Base-by-base conservation (phyloP, 2,888 invertebrate genomes). In the Stenoptilia bipunctidactyla region DNA sequence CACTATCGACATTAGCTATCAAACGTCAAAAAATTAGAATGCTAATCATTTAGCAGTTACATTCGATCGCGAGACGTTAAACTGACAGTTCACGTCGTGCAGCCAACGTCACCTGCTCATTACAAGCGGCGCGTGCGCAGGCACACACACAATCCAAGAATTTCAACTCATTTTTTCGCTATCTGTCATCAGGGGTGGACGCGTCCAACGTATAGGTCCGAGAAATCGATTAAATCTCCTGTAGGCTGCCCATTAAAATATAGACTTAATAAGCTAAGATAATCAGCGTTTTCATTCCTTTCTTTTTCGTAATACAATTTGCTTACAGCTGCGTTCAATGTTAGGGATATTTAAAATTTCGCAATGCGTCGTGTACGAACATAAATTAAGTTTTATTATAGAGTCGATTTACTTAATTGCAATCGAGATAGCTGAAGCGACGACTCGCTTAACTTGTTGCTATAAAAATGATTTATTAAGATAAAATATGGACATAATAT, bases 101-200 rank as follows among this genome's bases (percentile, higher is more conserved):
- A 55, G n/a, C n/a, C 20, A 47, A 46, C 48, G 50, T 63, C 75
- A 75, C 68, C 75, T 75, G 76, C 76, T 73, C 73, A 68, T 74
- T 76, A 77, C 56, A 36, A 52, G 50, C 46, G 45, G 61, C 63
- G 65, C 67, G 58, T 58, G 67, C 61, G 61, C 69, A 59, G 61
- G 57, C 45, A 45, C 40, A 51, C 53, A 56, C 58, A 58, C 63
- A 57, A 61, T 58, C 67, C 69, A 65, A 62, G 66, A 64, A 62
- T 66, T 69, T 66, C 70, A 70, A 65, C 62, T 62, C 71, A 74
- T 67, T 76, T 65, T 61, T 56, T 62, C 58, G 64, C 66, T 79
- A 79, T 79, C 79, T 77, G 75, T 79, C 79, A 77, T 77, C 79
- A 66, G 54, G 59, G 53, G 63, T 62, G 53, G 66, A 67, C 72